These are phyloP conservation scores for Phylloscopus trochilus DNA, from an alignment of 2,113 vertebrate genomes.

Conservation along the genomic window DNA sequence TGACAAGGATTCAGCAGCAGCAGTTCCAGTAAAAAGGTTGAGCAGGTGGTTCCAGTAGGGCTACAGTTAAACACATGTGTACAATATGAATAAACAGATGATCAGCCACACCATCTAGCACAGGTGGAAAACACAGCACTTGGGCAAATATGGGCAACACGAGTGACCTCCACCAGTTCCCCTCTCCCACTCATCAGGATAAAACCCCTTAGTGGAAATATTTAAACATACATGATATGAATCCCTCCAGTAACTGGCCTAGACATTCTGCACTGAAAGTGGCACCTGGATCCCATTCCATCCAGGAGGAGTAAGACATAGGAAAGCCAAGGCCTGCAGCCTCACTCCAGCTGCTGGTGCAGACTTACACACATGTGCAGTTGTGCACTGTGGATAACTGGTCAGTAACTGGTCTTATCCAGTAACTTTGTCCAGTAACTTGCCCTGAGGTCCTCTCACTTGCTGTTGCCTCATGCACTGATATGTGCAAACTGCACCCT, in stretches of 20 bases:
- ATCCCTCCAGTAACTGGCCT: not conserved
- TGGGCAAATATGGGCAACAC: rapidly evolving
- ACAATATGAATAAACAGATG: no score
- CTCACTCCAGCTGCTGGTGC: not conserved
- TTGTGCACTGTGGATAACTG: no score
- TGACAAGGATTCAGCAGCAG: no score
- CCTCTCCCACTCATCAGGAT: not conserved
- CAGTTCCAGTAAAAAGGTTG: not conserved
- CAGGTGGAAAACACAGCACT: not conserved
- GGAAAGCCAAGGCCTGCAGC: not conserved
- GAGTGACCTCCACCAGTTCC: not conserved
- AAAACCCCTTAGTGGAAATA: not conserved
- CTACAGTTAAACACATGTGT: rapidly evolving
- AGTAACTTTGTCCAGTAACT: not conserved
- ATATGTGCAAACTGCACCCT: not conserved
- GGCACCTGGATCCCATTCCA: not conserved
- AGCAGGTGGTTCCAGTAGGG: not conserved
- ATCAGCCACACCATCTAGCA: not conserved
- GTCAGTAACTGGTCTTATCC: not conserved
- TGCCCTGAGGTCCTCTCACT: not conserved
- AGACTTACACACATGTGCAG: not conserved
- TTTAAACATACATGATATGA: rapidly evolving
- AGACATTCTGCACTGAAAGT: not conserved
- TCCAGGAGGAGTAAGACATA: rapidly evolving
- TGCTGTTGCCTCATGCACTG: not conserved